These are phyloP conservation scores for Patella caerulea DNA, from an alignment of 2,888 invertebrate genomes.

Conservation along the genomic window DNA sequence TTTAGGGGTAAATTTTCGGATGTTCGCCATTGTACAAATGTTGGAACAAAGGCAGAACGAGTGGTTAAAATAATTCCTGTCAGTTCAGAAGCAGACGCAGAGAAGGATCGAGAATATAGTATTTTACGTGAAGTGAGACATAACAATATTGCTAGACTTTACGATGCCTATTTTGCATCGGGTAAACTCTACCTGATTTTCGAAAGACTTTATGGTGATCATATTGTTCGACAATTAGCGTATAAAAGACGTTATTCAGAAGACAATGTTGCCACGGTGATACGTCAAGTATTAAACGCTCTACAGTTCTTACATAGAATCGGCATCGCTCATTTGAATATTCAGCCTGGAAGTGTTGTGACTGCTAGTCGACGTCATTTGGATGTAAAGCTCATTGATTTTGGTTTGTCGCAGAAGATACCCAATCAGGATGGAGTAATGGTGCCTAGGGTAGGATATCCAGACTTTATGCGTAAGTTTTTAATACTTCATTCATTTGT, in stretches of 20 bases:
- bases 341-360: conserved; percentile 96
- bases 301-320: conserved; percentile 94
- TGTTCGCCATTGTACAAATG: conserved; percentile 14
- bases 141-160: conserved; percentile 82
- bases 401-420: conserved; percentile 82
- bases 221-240: conserved; percentile 89
- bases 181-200: conserved; percentile 70
- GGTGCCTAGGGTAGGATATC: conserved; percentile 58
- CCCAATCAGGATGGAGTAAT: conserved; percentile 51
- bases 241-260: conserved; percentile 92
- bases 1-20: conserved; percentile 25
- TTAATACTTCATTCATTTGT: not conserved
- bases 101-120: conserved; percentile 85
- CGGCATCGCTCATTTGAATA: conserved; percentile 75
- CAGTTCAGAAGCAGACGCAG: conserved; percentile 67
- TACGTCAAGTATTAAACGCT: conserved; percentile 76
- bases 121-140: conserved; percentile 83
- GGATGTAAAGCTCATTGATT: conserved; percentile 88
- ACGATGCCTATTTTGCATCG: conserved; percentile 72
- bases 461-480: conserved; percentile 66
- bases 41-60: conserved; percentile 75
- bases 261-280: conserved; percentile 89
- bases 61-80: conserved; percentile 83
- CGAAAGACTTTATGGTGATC: conserved; percentile 84
- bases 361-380: conserved; percentile 79